Evolutionary conservation across 2,888 invertebrate species (phyloP).

Genomic region (Nomada goodeniana): DNA sequence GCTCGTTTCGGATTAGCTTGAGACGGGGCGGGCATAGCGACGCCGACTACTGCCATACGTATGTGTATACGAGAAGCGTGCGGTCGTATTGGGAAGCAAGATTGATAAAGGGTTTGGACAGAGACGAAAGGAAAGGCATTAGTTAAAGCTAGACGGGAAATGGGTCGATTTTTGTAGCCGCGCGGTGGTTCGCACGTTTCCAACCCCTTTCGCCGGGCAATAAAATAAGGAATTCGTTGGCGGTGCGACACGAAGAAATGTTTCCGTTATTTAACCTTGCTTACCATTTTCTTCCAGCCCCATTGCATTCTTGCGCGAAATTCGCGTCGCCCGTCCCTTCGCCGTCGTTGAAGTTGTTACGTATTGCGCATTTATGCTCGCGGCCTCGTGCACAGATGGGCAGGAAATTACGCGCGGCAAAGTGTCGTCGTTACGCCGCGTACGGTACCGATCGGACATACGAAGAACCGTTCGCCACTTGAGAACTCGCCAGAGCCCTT

Average conservation of each 20-base stretch:
- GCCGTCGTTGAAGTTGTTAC: too few relatives aligned
- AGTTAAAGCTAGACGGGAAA: not conserved
- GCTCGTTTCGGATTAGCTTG: too few relatives aligned
- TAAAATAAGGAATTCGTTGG: not conserved
- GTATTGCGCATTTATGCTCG: too few relatives aligned
- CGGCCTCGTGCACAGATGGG: too few relatives aligned
- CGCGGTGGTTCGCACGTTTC: not conserved
- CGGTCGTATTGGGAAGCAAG: not conserved
- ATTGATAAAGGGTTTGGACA: conserved; percentile 20
- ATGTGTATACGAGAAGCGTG: not conserved
- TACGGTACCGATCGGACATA: too few relatives aligned
- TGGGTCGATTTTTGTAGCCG: conserved; percentile 15
- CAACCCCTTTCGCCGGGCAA: not conserved
- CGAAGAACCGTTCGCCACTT: too few relatives aligned
- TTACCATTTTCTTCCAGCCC: too few relatives aligned
- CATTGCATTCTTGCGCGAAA: too few relatives aligned
- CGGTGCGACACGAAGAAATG: not conserved
- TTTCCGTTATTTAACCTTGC: not conserved
- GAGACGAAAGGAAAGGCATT: conserved; percentile 22
- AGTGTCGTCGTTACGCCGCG: too few relatives aligned
- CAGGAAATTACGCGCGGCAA: too few relatives aligned
- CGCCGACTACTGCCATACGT: not conserved
- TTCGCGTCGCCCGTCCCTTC: too few relatives aligned
- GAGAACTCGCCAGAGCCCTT: too few relatives aligned
- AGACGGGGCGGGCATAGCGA: not conserved